Base-by-base conservation (phyloP, 2,797 vertebrate species). In the Silurus aristotelis region DNA sequence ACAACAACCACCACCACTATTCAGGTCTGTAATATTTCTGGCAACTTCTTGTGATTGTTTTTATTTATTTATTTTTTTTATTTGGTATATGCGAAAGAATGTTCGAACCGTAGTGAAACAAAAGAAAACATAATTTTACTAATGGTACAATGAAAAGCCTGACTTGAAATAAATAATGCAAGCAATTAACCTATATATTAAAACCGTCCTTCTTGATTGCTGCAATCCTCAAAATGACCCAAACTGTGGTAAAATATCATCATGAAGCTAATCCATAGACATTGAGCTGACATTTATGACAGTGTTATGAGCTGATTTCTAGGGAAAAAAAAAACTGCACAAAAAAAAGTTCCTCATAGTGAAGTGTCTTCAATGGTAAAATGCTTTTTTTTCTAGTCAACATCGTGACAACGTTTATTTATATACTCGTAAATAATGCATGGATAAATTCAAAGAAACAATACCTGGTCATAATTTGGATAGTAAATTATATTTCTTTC, bases 201-300 rank as follows among this genome's bases (percentile, higher is more conserved):
- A 20, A 76, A 76, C 27, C 7, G 8, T 58, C 48, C 48, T 73
- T 6, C n/a, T 55, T 8, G 48, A 75, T 56, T n/a, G 46, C 55
- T 75, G 20, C 38, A 17, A 71, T 55, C 72, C 9, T 58, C 25
- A 31, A n/a, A 60, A 43, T n/a, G 19, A 78, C 17, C 56, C 9
- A 78, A 19, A 61, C 19, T 17, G 3, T 20, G 19, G 2, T 7
- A 3, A 78, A 78, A 73, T 61, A 56, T 55, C 70, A 55, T 77
- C 78, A 67, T 85, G 76, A 84, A 84, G 72, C 83, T 82, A 82
- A 83, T 77, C 82, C 70, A 72, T 77, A 72, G 80, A 72, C 79
- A 83, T 83, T 80, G 46, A 80, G 75, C 76, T 76, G 43, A 81
- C 61, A 82, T 25, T 60, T 14, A 9, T 55, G 25, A n/a, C 38